A percentile compares a stretch with the other conserved stretches of the same genome.
phyloP scores from a whole-genome alignment of 2,113 vertebrate genomes.

The Macroglossus sobrinus region DNA sequence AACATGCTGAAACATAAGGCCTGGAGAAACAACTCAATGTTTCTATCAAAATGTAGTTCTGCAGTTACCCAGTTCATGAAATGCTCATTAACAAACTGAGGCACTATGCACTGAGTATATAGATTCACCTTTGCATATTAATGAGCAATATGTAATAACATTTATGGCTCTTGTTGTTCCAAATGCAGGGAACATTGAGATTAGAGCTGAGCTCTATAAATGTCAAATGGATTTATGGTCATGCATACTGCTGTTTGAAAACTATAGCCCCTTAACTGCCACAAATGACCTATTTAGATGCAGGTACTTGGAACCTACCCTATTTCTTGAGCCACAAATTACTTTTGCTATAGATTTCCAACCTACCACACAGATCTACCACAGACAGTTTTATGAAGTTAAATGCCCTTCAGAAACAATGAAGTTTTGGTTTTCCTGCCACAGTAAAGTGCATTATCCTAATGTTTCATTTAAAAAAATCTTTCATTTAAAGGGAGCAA shows the following conservation, averaged over 20 bases:
- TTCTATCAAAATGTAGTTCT: constrained; percentile 58
- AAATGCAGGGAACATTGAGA: constrained; percentile 68
- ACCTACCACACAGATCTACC: not conserved
- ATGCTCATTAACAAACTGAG: constrained; percentile 60
- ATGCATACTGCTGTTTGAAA: constrained; percentile 56
- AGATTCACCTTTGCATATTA: constrained; percentile 68
- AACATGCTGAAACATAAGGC: constrained; percentile 33
- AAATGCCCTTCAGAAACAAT: constrained; percentile 22
- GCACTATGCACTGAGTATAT: constrained; percentile 24
- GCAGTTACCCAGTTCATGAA: constrained; percentile 53
- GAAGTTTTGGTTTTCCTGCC: not conserved
- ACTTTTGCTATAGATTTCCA: constrained; percentile 25
- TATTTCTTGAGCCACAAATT: constrained; percentile 50
- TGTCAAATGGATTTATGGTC: constrained; percentile 63
- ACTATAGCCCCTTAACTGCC: constrained; percentile 50
- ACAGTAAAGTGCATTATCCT: not conserved
- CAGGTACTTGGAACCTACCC: constrained; percentile 42
- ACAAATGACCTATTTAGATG: constrained; percentile 46
- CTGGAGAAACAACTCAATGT: constrained; percentile 37
- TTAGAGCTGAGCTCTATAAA: constrained; percentile 62
- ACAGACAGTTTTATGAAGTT: constrained; percentile 35
- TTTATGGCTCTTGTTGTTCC: constrained; percentile 64
- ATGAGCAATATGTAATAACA: constrained; percentile 67
- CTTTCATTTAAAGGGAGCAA: not conserved
- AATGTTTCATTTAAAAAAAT: constrained; percentile 7